Conservation (phyloP, 2,797 vertebrate genomes). For the Etheostoma perlongum region DNA sequence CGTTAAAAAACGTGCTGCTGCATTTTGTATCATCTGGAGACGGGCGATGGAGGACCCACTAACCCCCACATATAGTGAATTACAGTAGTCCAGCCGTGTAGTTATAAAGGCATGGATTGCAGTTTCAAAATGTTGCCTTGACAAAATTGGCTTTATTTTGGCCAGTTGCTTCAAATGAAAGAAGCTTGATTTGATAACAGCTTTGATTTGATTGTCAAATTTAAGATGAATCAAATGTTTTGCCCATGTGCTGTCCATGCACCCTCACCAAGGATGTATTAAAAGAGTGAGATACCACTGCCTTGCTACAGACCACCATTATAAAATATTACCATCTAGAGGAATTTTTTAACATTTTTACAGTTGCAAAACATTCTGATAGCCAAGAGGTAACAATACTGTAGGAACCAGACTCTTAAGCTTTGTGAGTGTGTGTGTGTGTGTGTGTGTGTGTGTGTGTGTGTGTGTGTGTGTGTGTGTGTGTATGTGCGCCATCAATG, state of each 20-base stretch:
- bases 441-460: too few species aligned
- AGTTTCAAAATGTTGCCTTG: too few species aligned
- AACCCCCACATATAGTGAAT: too few species aligned
- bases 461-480: not conserved
- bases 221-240: constrained; percentile 18
- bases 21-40: too few species aligned
- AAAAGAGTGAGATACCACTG: not conserved
- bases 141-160: too few species aligned
- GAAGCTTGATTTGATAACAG: too few species aligned
- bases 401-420: not conserved
- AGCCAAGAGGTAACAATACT: constrained; percentile 4
- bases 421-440: not conserved
- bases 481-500: not conserved
- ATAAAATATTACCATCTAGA: not conserved
- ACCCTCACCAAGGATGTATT: not conserved
- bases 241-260: not conserved
- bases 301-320: not conserved
- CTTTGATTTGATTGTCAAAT: too few species aligned
- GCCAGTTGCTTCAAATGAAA: too few species aligned
- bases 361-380: not conserved
- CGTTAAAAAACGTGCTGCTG: too few species aligned
- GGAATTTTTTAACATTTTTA: not conserved
- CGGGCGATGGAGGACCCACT: too few species aligned
- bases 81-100: too few species aligned
- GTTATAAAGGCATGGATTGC: too few species aligned